phyloP scores from a whole-genome alignment of 2,113 vertebrate genomes.

The Daubentonia madagascariensis region DNA sequence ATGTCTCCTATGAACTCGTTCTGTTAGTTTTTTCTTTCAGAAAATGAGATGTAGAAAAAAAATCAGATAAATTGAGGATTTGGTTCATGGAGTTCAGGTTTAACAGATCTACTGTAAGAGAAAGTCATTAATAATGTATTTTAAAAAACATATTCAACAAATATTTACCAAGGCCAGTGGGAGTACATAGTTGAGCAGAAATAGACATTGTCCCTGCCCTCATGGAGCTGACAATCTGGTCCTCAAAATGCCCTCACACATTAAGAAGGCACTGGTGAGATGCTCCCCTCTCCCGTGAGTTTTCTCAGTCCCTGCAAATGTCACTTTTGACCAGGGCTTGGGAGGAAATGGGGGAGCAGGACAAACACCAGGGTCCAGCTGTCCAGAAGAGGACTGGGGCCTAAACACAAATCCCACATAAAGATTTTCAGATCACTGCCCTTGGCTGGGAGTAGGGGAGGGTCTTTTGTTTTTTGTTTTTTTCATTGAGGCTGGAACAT shows the following conservation, averaged over 20 bases:
- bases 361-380: neutral
- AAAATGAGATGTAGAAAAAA: neutral
- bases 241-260: neutral
- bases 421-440: neutral
- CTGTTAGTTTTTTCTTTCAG: neutral
- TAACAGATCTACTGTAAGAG: neutral
- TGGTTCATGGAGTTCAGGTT: neutral
- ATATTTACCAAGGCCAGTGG: neutral
- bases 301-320: neutral
- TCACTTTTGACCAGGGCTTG: neutral
- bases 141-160: neutral
- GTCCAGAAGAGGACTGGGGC: neutral
- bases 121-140: neutral
- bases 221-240: neutral
- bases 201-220: neutral
- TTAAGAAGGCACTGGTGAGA: neutral
- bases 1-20: neutral
- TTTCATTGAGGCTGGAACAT: neutral
- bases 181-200: neutral
- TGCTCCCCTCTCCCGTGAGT: neutral
- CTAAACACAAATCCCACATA: neutral
- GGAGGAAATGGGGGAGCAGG: neutral
- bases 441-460: neutral
- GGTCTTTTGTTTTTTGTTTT: neutral
- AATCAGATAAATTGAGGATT: neutral